Evolutionary conservation across 2,113 vertebrate genomes (phyloP).

Genomic region (Clarias macrocephalus): DNA sequence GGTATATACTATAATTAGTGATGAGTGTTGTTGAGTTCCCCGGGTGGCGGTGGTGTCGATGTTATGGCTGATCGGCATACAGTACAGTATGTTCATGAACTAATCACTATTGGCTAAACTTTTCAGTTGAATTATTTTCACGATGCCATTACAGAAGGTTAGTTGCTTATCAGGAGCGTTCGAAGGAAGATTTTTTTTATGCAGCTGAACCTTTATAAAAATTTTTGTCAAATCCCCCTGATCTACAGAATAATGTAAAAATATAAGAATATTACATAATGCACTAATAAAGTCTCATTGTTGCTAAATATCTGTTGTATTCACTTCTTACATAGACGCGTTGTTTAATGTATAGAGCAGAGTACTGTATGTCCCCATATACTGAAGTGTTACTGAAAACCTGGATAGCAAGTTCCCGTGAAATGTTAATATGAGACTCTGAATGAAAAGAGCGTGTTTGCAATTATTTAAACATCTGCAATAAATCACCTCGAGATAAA

Average conservation of each 20-base stretch:
- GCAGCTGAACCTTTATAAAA: background rate
- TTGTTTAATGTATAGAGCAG: background rate
- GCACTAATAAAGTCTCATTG: background rate
- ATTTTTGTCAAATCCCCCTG: background rate
- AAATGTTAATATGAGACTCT: background rate
- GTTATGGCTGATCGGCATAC: too few relatives aligned
- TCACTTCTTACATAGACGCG: background rate
- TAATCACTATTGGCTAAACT: background rate
- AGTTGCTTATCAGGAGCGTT: background rate
- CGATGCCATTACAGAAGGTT: background rate
- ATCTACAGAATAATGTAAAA: background rate
- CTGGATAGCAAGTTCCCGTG: background rate
- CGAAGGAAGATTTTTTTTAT: background rate
- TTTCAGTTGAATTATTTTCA: background rate
- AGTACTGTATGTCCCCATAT: background rate
- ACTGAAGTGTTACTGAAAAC: conserved; percentile 24
- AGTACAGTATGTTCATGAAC: background rate
- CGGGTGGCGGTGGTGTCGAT: too few relatives aligned
- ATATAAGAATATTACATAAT: background rate
- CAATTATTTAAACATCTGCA: conserved; percentile 4
- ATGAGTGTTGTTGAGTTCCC: too few relatives aligned
- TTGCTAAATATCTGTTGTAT: background rate
- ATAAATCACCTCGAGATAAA: conserved; percentile 19
- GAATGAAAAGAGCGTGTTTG: background rate
- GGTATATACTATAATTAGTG: too few relatives aligned